A percentile compares a stretch with the other conserved stretches of the same genome.
Conservation (phyloP, 2,797 vertebrate genomes). For the Gymnothorax reevesii region DNA sequence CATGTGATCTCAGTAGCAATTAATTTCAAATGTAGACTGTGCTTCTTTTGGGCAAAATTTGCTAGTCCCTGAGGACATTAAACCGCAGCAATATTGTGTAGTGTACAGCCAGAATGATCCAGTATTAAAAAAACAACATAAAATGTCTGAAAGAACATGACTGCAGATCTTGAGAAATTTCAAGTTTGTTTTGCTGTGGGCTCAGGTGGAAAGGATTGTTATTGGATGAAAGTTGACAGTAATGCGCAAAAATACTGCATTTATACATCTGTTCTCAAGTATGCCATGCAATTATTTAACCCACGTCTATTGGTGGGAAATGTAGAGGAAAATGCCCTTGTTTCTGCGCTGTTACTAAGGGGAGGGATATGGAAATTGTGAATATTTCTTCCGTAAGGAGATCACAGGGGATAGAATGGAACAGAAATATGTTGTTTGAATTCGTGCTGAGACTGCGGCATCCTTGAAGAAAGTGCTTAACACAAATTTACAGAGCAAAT, state of each 20-base stretch:
- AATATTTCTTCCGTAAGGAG: background rate
- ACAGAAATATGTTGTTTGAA: background rate
- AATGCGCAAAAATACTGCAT: background rate
- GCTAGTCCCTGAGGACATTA: background rate
- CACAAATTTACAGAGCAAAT: background rate
- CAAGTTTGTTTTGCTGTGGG: background rate
- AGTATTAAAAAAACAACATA: background rate
- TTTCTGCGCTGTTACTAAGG: background rate
- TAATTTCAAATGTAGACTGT: background rate
- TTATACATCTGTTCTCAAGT: background rate
- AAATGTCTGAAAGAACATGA: background rate
- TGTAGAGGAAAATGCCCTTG: background rate
- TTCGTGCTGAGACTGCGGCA: background rate
- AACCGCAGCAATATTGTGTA: background rate
- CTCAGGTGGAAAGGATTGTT: too few species aligned
- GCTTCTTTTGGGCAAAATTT: background rate
- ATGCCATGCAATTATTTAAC: background rate
- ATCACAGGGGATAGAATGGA: background rate
- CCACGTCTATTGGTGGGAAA: background rate
- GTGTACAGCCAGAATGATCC: background rate
- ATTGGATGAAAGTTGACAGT: background rate
- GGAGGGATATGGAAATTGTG: background rate
- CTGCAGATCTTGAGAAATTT: background rate
- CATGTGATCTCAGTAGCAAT: background rate
- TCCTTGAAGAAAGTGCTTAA: background rate